Percentiles rank a stretch among this genome's conserved stretches.
These are phyloP conservation scores for Alcedo quadribrachys DNA, from an alignment of 2,797 vertebrate genomes.

Conservation along the genomic window DNA sequence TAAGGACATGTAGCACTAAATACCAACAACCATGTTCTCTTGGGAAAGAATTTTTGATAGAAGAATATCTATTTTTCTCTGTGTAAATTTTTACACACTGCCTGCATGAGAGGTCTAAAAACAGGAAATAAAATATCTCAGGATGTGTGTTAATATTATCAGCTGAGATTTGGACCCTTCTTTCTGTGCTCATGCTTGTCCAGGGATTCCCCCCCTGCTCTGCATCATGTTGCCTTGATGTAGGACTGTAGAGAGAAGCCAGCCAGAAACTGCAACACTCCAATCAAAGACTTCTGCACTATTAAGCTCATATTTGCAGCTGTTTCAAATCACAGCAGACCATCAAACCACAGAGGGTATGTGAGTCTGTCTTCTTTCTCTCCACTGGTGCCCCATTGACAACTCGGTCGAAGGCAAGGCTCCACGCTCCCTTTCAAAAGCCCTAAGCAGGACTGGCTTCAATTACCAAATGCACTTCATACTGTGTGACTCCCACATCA, in stretches of 20 bases:
- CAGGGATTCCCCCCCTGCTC: not conserved
- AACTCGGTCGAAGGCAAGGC: not conserved
- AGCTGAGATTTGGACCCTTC: not conserved
- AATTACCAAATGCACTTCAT: not conserved
- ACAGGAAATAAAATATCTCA: not conserved
- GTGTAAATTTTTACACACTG: not conserved
- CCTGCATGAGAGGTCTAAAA: not conserved
- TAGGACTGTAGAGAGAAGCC: not conserved
- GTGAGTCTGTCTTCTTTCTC: conserved; percentile 3
- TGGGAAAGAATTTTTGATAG: not conserved
- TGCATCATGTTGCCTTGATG: not conserved
- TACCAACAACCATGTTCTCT: not conserved
- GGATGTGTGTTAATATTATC: accelerated
- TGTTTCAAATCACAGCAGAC: conserved; percentile 41
- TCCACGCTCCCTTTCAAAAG: not conserved
- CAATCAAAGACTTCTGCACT: not conserved
- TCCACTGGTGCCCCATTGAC: not conserved
- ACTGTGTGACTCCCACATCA: not conserved
- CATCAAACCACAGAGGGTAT: not conserved
- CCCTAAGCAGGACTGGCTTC: not conserved
- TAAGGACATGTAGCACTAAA: not conserved
- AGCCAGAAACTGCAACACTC: not conserved
- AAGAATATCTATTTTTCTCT: not conserved
- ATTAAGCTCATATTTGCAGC: not conserved
- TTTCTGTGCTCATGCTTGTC: not conserved